Conservation (phyloP, 37 sponge, comb jelly and placozoan genomes). For the Hormiphora californensis region DNA sequence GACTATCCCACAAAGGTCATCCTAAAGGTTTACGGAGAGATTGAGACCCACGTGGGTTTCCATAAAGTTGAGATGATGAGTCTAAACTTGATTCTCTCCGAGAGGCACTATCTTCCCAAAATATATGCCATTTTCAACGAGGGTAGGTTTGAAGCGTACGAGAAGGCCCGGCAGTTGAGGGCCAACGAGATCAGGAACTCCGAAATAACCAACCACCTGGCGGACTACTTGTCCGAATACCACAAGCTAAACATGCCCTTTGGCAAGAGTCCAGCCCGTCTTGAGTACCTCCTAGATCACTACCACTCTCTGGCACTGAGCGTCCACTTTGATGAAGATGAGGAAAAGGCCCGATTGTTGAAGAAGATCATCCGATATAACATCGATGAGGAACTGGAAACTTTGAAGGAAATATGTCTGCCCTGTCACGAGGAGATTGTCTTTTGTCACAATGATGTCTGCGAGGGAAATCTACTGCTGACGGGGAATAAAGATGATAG, state of each 20-base stretch:
- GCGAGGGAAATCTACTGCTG: conserved; percentile 48
- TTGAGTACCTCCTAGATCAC: conserved; percentile 31
- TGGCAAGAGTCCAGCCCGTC: not conserved
- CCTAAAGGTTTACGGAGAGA: conserved; percentile 40
- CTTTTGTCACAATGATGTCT: conserved; percentile 37
- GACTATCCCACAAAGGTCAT: conserved; percentile 37
- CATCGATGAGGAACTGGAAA: conserved; percentile 48
- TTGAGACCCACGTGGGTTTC: conserved; percentile 10
- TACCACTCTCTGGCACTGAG: conserved; percentile 36
- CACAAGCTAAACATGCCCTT: conserved; percentile 52
- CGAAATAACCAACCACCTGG: conserved; percentile 26
- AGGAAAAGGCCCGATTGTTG: not conserved
- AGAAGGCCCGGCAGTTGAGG: conserved; percentile 23
- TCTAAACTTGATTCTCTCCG: conserved; percentile 34
- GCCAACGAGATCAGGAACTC: conserved; percentile 21
- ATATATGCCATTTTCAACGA: conserved; percentile 34
- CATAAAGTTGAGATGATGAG: conserved; percentile 53
- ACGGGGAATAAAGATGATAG: conserved; percentile 28
- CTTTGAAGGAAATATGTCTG: conserved; percentile 41
- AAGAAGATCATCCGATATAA: conserved; percentile 47
- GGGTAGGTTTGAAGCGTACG: conserved; percentile 42
- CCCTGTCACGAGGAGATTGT: conserved; percentile 20
- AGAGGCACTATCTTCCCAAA: conserved; percentile 23
- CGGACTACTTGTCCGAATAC: conserved; percentile 52
- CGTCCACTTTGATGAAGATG: conserved; percentile 15